Conservation (phyloP, 2,888 invertebrate species). For the Catocala sponsa region DNA sequence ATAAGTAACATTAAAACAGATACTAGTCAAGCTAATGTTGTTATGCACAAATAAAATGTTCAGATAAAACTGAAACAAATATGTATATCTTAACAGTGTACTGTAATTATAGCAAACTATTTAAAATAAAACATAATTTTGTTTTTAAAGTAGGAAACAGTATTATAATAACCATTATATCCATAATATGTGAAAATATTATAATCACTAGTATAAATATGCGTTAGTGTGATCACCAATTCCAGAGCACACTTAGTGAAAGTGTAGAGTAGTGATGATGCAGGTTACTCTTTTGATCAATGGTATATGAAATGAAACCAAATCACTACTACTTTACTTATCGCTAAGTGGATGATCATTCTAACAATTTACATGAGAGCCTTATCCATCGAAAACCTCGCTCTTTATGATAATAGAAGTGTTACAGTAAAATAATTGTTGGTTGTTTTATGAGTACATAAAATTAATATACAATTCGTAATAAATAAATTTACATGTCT, state of each 20-base stretch:
- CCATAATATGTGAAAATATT: conserved; percentile 70
- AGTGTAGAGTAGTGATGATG: conserved; percentile 25
- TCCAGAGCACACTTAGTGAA: conserved; percentile 32
- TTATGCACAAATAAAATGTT: conserved; percentile 64
- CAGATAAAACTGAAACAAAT: conserved; percentile 60
- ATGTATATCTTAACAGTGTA: conserved; percentile 58
- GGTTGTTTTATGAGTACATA: conserved; percentile 35
- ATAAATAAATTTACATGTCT: conserved; percentile 48
- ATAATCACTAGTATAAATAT: conserved; percentile 62
- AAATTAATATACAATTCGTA: conserved; percentile 32
- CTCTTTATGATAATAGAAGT: conserved; percentile 46
- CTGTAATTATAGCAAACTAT: conserved; percentile 64
- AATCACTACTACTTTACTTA: conserved; percentile 47
- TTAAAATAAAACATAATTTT: conserved; percentile 70
- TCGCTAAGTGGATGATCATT: conserved; percentile 65
- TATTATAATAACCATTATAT: conserved; percentile 68
- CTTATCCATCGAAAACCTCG: conserved; percentile 64
- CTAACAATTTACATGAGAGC: conserved; percentile 73
- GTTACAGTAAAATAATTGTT: conserved; percentile 39
- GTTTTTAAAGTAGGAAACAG: conserved; percentile 69
- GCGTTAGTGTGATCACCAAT: conserved; percentile 65
- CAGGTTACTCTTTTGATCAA: background rate
- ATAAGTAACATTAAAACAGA: conserved; percentile 66
- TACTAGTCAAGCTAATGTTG: conserved; percentile 59
- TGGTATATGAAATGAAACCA: conserved; percentile 20